Evolutionary conservation across 1,140 invertebrate species (phyloP).

Genomic region (Meteorus sp.): DNA sequence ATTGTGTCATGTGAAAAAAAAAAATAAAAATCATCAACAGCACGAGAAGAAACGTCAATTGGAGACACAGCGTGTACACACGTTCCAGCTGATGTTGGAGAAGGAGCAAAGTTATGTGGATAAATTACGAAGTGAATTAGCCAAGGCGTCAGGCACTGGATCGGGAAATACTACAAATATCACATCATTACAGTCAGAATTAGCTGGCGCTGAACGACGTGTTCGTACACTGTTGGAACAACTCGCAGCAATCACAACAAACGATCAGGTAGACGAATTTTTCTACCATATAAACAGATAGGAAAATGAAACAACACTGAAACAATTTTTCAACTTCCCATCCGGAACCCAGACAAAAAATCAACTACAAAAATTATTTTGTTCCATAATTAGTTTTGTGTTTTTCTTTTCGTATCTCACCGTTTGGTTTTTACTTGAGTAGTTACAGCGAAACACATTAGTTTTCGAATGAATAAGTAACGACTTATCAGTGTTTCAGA

Average conservation of each 20-base stretch:
- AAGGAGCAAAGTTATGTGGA: constrained; percentile 78
- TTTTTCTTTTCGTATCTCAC: too few species aligned
- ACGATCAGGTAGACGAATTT: constrained; percentile 49
- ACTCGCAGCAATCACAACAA: constrained; percentile 53
- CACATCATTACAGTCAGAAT: constrained; percentile 55
- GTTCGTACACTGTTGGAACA: constrained; percentile 67
- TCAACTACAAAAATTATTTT: too few species aligned
- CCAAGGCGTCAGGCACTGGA: constrained; percentile 59
- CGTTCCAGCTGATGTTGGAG: constrained; percentile 78
- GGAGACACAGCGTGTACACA: constrained; percentile 73
- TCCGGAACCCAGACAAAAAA: too few species aligned
- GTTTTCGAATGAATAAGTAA: too few species aligned
- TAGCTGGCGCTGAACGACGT: constrained; percentile 65
- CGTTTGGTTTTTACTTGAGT: too few species aligned
- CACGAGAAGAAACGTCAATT: constrained; percentile 76
- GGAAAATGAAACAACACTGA: background rate
- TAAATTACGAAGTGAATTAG: constrained; percentile 65
- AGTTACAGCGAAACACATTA: too few species aligned
- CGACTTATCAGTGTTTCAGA: too few species aligned
- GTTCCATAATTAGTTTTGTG: too few species aligned
- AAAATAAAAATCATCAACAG: constrained; percentile 56
- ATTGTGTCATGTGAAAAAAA: too few species aligned
- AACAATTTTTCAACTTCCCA: background rate
- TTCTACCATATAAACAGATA: too few species aligned
- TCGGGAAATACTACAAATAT: constrained; percentile 49